Conservation (phyloP, 2,797 vertebrate species). For the Hemitrygon akajei region DNA sequence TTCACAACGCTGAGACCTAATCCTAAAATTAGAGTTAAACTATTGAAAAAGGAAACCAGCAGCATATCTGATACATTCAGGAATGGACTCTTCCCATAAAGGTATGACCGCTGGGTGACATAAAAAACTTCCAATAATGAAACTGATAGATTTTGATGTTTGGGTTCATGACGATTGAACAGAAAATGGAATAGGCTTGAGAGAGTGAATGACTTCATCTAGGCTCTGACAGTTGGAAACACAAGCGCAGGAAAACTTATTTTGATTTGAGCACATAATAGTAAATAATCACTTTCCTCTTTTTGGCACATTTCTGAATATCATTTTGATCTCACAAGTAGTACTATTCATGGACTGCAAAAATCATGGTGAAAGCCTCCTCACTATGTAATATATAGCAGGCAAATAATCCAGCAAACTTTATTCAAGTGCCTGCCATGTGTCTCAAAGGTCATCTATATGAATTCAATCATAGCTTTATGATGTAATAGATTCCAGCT, state of each 20-base stretch:
- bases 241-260: neutral
- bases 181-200: neutral
- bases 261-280: neutral
- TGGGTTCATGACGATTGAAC: neutral
- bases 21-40: neutral
- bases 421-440: neutral
- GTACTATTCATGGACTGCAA: neutral
- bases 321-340: neutral
- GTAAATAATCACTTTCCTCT: conserved; percentile 27
- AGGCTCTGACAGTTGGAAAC: neutral
- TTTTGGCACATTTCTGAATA: neutral
- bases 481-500: conserved; percentile 2
- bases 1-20: neutral
- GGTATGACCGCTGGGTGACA: neutral
- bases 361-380: neutral
- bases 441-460: conserved; percentile 1
- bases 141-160: neutral
- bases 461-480: neutral
- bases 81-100: neutral
- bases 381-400: neutral
- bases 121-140: neutral
- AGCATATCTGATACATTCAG: neutral
- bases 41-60: neutral
- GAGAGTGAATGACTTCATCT: neutral
- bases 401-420: conserved; percentile 21